Evolutionary conservation across 2,113 vertebrate species (phyloP), one percentile per base, ranked within the genome.

Genomic region (Heterochromis multidens): DNA sequence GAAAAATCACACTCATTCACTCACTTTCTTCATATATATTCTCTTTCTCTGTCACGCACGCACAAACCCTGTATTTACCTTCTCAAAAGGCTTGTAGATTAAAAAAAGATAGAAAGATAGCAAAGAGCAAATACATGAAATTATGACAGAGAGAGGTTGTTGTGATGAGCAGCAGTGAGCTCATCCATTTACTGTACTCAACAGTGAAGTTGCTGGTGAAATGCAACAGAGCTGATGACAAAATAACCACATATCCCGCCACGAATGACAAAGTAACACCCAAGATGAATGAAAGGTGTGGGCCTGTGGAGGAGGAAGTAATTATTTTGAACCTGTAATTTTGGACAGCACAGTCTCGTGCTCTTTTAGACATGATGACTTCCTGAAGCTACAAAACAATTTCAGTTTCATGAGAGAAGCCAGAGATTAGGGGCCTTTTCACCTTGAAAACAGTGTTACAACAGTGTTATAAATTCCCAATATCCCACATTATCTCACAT

Each of bases 141-240:
- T 54, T 16, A 11, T 2, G 31, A 79, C 21, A 57, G 54, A 82
- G 43, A 78, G 57, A 70, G 21, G 29, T 21, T 60, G 61, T 19
- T 78, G 77, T 78, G 60, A 72, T 72, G 84, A 78, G 67, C 29
- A 79, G 82, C 77, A 19, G 46, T 93, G 84, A 89, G 77, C 82
- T 92, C 91, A 87, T 79, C 81, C 16, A 23, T 59, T 79, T 43
- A 49, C 29, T 63, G 49, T 21, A n/a, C 8, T 17, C 4, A 57
- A 79, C 80, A 37, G 61, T 88, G 76, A 81, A 79, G 87, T 90
- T 84, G 82, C 35, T 35, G 0, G 1, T 63, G 79, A 81, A n/a
- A 65, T 49, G 90, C 67, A 81, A 77, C 16, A 43, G 35, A 25
- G 27, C 80, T 2, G 9, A 70, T 46, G 74, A 88, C 76, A 81